Evolutionary conservation across 2,888 invertebrate species (phyloP).

Genomic region (Mantis religiosa): DNA sequence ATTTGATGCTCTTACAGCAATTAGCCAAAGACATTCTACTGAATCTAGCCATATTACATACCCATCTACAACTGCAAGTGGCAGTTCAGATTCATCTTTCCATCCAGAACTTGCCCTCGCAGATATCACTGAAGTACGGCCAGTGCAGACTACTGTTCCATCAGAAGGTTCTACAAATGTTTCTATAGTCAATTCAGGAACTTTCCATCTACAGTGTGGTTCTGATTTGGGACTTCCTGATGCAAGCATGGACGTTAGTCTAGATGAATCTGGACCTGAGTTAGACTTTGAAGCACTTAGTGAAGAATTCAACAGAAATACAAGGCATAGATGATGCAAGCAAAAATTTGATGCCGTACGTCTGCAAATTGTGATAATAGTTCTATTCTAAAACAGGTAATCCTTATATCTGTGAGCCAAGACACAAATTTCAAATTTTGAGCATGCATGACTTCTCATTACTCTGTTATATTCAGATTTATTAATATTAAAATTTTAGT

Average conservation of each 20-base stretch:
- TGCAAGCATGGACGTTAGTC: slow-evolving; percentile 23
- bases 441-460: not conserved
- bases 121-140: slow-evolving; percentile 17
- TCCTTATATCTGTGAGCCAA: not conserved
- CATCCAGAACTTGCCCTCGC: slow-evolving; percentile 25
- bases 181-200: not conserved
- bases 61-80: not conserved
- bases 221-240: slow-evolving; percentile 21
- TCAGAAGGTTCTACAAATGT: not conserved
- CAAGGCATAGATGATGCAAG: slow-evolving; percentile 33
- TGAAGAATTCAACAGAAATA: slow-evolving; percentile 43
- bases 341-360: not conserved
- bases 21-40: slow-evolving; percentile 12
- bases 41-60: slow-evolving; percentile 3
- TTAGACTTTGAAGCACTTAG: slow-evolving; percentile 43
- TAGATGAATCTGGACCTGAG: slow-evolving; percentile 34
- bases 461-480: not conserved
- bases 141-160: not conserved
- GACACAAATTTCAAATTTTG: not conserved
- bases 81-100: not conserved
- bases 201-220: slow-evolving; percentile 11
- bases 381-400: not conserved
- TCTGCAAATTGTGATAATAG: not conserved
- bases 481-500: not conserved
- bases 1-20: slow-evolving; percentile 24